Evolutionary conservation across 1,140 invertebrate species (phyloP), one percentile per base, ranked within the genome.

Genomic region (Phocides pigmalion): DNA sequence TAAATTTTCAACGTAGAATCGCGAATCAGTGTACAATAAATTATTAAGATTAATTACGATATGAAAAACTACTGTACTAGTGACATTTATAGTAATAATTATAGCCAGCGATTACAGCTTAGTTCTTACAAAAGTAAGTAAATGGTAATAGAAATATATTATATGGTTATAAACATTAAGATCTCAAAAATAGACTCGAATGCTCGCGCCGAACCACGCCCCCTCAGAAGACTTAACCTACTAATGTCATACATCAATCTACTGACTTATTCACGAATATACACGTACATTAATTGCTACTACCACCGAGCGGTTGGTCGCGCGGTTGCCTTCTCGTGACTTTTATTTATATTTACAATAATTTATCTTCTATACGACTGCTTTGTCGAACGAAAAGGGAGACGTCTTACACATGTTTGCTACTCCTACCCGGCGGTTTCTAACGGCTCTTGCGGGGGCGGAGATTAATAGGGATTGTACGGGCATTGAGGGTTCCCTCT

Each of bases 161-260:
- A 3, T 22, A 22, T n/a, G n/a, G 28, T 32, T 32, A 46, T 46
- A 46, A 46, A 46, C 16, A 17, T 46, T 9, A 46, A 46, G 16
- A 46, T 46, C 42, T 46, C 42, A 46, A 46, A 46, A 46, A 46
- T 46, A 46, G 16, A 46, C n/a, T 46, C 42, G 16, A 12, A 19
- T 1, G 17, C 17, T 46, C 42, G 3, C n/a, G 42, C 42, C 3
- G 3, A 46, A 19, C 42, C 17, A 46, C 17, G 28, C 28, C 25
- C 15, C 19, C 12, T 20, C 3, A 11, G 17, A 20, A 12, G 8
- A 22, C 19, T 46, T 22, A 46, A 22, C 19, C 35, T 20, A 46
- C 1, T 17, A 46, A 46, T 46, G 17, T 46, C 35, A 39, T 39
- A 39, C 35, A 39, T 39, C 35, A n/a, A 4, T 39, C 35, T 39